phyloP scores from a whole-genome alignment of 2,113 vertebrate species.

The Cranoglanis bouderius region DNA sequence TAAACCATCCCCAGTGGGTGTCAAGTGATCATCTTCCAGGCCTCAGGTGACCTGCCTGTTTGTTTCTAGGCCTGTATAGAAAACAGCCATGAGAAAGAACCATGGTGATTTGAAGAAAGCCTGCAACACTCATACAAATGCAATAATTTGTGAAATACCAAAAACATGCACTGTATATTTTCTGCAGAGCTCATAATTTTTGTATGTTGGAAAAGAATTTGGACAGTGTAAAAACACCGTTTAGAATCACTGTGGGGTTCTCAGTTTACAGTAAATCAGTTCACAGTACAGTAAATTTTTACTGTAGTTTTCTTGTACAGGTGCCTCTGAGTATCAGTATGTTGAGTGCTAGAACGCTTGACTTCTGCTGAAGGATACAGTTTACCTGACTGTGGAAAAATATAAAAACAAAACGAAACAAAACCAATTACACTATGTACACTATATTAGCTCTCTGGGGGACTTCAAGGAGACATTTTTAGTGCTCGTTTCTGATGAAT shows the following conservation, averaged over 20 bases:
- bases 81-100: conserved; percentile 23
- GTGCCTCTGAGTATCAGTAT: background rate
- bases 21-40: conserved; percentile 29
- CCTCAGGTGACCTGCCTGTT: conserved; percentile 46
- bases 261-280: background rate
- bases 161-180: background rate
- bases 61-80: conserved; percentile 30
- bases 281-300: background rate
- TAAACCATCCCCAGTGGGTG: conserved; percentile 26
- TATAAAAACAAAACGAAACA: background rate
- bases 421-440: conserved; percentile 15
- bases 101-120: conserved; percentile 8
- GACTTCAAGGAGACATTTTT: background rate
- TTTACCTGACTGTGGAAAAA: conserved; percentile 9
- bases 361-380: conserved; percentile 25
- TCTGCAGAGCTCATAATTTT: background rate
- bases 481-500: background rate
- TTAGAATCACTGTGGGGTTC: background rate
- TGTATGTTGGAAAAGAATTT: background rate
- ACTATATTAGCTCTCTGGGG: background rate
- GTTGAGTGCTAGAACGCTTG: background rate
- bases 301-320: background rate
- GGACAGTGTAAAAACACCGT: background rate
- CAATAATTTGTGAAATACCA: conserved; percentile 12
- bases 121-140: conserved; percentile 31